These are phyloP conservation scores for Platygyra sinensis DNA, from an alignment of 64 coral and sea anemone species.

Conservation along the genomic window DNA sequence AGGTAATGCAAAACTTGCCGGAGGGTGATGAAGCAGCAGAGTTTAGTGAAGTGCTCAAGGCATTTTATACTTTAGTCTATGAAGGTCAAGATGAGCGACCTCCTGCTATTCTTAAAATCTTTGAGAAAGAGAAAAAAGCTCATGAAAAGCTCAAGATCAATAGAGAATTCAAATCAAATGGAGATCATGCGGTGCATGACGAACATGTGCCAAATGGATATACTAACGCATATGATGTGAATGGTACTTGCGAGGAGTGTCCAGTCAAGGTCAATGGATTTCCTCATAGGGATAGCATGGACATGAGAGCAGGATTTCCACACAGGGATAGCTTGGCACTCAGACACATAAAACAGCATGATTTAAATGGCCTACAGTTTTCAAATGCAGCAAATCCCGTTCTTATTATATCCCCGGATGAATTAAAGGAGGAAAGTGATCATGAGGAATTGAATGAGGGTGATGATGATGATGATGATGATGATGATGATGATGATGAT, in stretches of 20 bases:
- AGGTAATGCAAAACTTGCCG: constrained; percentile 91
- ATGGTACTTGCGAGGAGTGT: constrained; percentile 10
- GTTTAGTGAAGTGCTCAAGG: constrained; percentile 79
- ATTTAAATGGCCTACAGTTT: not conserved
- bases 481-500: not conserved
- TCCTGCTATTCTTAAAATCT: constrained; percentile 78
- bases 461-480: not conserved
- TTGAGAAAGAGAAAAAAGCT: constrained; percentile 32
- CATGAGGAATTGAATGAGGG: not conserved
- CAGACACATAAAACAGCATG: no score
- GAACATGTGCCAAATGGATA: constrained; percentile 39
- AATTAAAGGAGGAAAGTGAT: not conserved
- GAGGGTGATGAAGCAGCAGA: constrained; percentile 79
- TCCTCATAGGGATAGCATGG: constrained; percentile 30
- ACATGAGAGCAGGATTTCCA: not conserved
- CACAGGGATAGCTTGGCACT: constrained; percentile 11
- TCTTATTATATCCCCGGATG: constrained; percentile 28
- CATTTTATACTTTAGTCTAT: constrained; percentile 90
- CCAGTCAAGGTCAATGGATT: not conserved
- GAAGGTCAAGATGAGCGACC: constrained; percentile 64
- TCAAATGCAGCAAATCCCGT: constrained; percentile 25
- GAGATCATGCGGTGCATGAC: not conserved
- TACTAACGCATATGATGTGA: not conserved
- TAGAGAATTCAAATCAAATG: constrained; percentile 32
- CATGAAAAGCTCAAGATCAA: constrained; percentile 34